phyloP scores from a whole-genome alignment of 2,797 vertebrate species.

The Schizothorax lantsangensis region DNA sequence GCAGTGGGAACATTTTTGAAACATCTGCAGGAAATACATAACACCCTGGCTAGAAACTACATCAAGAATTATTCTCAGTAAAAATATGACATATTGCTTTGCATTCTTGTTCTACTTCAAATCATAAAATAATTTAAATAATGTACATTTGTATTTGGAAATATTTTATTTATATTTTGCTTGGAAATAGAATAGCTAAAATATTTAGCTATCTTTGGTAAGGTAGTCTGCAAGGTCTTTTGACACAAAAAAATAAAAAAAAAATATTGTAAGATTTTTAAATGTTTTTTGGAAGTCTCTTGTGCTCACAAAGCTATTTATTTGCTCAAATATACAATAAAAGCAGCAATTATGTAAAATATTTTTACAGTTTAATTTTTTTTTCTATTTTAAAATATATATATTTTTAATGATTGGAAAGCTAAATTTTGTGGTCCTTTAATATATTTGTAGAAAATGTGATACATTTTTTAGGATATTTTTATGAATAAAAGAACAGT shows the following conservation, averaged over 20 bases:
- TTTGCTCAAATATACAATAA: neutral
- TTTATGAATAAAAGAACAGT: neutral
- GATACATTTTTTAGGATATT: neutral
- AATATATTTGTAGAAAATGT: neutral
- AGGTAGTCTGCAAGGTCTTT: neutral
- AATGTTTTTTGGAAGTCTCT: neutral
- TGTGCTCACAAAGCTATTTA: neutral
- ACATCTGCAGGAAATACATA: neutral
- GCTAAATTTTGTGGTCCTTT: neutral
- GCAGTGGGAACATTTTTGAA: neutral
- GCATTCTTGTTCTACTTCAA: neutral
- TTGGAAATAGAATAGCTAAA: neutral
- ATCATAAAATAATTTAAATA: neutral
- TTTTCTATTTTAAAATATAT: too few species aligned
- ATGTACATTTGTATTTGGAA: neutral
- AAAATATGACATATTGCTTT: constrained; percentile 3
- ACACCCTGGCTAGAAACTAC: neutral
- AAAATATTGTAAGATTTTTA: too few species aligned
- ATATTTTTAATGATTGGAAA: neutral
- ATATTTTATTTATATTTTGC: neutral
- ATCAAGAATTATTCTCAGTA: neutral
- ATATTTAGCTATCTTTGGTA: neutral
- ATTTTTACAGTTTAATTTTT: neutral
- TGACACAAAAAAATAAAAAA: too few species aligned
- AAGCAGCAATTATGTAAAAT: neutral